Percentiles rank a stretch among this genome's conserved stretches.
Evolutionary conservation across 2,797 vertebrate genomes (phyloP).

Genomic region (Rhadinocentrus ornatus): DNA sequence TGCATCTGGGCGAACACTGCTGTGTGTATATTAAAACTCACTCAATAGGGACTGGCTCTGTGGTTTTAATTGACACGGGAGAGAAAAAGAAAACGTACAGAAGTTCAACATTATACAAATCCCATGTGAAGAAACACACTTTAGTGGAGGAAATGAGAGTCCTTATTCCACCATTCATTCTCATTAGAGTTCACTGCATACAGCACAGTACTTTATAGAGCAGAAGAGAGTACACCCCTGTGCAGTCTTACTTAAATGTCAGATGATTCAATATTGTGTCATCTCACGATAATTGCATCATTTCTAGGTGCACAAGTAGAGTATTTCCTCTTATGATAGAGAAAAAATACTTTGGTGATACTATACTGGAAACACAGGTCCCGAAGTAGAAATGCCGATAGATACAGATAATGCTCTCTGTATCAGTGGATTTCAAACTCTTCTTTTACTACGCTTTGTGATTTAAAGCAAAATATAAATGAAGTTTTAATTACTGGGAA

Average conservation of each 20-base stretch:
- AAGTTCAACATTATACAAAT: conserved; percentile 42
- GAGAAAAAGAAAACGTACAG: conserved; percentile 36
- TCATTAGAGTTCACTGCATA: conserved; percentile 43
- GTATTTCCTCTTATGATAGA: background rate
- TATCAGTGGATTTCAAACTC: too few relatives aligned
- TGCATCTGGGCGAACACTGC: conserved; percentile 21
- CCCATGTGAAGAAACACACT: conserved; percentile 44
- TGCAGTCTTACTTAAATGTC: conserved; percentile 4
- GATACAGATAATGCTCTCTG: too few relatives aligned
- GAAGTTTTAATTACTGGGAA: too few relatives aligned
- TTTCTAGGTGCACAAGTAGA: background rate
- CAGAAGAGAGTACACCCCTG: background rate
- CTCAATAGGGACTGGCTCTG: conserved; percentile 37
- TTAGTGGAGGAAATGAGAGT: conserved; percentile 28
- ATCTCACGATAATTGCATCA: background rate
- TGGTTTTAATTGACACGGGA: conserved; percentile 58
- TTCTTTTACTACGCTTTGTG: too few relatives aligned
- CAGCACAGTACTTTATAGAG: background rate
- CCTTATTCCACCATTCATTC: conserved; percentile 42
- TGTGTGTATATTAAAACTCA: conserved; percentile 45
- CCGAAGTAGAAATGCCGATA: background rate
- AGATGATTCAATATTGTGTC: background rate
- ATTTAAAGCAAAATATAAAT: too few relatives aligned
- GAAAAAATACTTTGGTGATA: background rate
- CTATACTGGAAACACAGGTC: background rate